A percentile compares a stretch with the other conserved stretches of the same genome.
Evolutionary conservation across 2,888 invertebrate genomes (phyloP).

Genomic region (Lithosia quadra): DNA sequence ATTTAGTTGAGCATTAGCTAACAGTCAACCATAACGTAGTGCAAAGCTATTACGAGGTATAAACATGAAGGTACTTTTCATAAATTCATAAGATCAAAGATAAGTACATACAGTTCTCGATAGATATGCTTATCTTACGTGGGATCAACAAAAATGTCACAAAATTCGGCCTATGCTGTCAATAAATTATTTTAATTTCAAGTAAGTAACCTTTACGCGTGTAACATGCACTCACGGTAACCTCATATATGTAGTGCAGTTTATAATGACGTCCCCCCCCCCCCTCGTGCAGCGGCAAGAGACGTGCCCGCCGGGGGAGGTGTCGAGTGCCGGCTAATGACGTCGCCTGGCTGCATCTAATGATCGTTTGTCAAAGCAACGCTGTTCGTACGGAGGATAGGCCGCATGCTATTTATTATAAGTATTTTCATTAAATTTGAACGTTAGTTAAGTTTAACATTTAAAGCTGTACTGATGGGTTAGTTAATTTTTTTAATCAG

Average conservation of each 20-base stretch:
- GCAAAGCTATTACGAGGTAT: too few species aligned
- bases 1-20: too few species aligned
- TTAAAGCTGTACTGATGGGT: too few species aligned
- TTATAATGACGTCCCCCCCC: background rate
- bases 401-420: background rate
- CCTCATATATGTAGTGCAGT: background rate
- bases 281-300: background rate
- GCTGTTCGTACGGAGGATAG: slow-evolving; percentile 13
- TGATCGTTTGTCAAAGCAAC: slow-evolving; percentile 54
- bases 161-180: background rate
- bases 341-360: slow-evolving; percentile 51
- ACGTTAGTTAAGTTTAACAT: background rate
- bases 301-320: slow-evolving; percentile 7
- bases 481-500: background rate
- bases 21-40: too few species aligned
- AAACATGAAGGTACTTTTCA: too few species aligned
- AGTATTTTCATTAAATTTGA: background rate
- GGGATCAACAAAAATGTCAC: background rate
- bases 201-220: background rate
- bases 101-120: background rate
- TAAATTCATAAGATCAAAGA: too few species aligned
- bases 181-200: background rate
- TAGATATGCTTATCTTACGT: background rate
- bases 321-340: slow-evolving; percentile 56
- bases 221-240: slow-evolving; percentile 4